These are phyloP conservation scores for Brachycybe producta DNA, from an alignment of 2,888 invertebrate species.

Conservation along the genomic window DNA sequence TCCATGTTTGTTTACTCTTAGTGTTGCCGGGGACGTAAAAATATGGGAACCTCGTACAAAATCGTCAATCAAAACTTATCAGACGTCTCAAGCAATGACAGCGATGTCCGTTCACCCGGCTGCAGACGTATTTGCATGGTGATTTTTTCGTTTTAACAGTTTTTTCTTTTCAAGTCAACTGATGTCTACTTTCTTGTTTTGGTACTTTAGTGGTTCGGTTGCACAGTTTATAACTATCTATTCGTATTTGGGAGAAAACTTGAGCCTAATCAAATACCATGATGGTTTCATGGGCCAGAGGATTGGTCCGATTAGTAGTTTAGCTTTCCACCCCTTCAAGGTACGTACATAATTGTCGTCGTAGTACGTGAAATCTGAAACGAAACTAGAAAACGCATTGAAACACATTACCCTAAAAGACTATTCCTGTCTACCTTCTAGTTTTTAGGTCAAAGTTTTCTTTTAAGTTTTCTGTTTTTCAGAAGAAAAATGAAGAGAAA, in stretches of 20 bases:
- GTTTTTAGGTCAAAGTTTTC: constrained; percentile 7
- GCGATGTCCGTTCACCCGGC: constrained; percentile 69
- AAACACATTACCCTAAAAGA: no score
- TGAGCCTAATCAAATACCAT: constrained; percentile 73
- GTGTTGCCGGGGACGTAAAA: constrained; percentile 57
- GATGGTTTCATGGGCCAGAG: constrained; percentile 80
- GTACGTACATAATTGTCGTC: no score
- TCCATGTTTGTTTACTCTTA: constrained; percentile 29
- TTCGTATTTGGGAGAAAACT: constrained; percentile 45
- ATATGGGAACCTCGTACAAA: constrained; percentile 41
- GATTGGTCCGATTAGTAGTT: constrained; percentile 72
- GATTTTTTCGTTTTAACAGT: constrained; percentile 25
- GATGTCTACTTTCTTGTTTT: no score
- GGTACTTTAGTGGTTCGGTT: constrained; percentile 56
- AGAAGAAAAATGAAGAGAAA: no score
- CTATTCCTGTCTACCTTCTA: no score
- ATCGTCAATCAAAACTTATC: constrained; percentile 45
- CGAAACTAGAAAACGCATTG: no score
- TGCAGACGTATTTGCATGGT: constrained; percentile 75
- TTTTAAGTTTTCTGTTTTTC: constrained; percentile 10
- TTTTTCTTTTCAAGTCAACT: no score
- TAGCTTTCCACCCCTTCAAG: constrained; percentile 80
- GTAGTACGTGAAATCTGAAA: no score
- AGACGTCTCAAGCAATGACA: constrained; percentile 60
- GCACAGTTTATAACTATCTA: constrained; percentile 42